Base-by-base conservation (phyloP, 2,113 vertebrate genomes). In the Noctilio leporinus region DNA sequence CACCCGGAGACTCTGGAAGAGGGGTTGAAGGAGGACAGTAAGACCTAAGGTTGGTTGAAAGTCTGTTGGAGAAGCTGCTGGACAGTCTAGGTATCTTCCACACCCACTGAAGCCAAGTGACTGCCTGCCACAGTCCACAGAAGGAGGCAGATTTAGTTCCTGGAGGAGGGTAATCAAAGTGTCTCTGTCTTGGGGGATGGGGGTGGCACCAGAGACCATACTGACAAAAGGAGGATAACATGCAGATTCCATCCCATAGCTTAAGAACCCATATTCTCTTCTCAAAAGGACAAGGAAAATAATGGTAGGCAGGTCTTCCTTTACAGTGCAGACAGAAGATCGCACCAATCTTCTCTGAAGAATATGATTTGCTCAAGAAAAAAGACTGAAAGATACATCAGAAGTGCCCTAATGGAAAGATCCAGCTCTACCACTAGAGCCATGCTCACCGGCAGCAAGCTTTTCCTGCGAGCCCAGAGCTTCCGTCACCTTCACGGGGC, bases 191-290 rank as follows among this genome's bases (percentile, higher is more conserved):
- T n/a, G n/a, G n/a, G n/a, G n/a, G n/a, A n/a, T 72, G 43, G 76
- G 15, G 5, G n/a, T n/a, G 0, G 17, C 5, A 55, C 10, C 76
- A n/a, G 51, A 22, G 16, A 24, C 17, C 64, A 9, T 9, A 20
- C 0, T 2, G 30, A n/a, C 16, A 67, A 47, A 14, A 77, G 30
- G 57, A 67, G 7, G 30, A 10, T 28, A 49, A 26, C 2, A 3
- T 19, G 35, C 10, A 70, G 30, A 35, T 94, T 85, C 43, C 17
- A 78, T 43, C 4, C 10, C 33, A 49, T 10, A 28, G 11, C 73
- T 72, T 43, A 89, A 80, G n/a, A 89, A 51, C 38, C 20, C 59
- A 57, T 10, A 51, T 15, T 12, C 35, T 80, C 55, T 92, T 65
- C 35, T 77, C 43, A 14, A 72, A 47, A 40, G 77, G 53, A 72